Evolutionary conservation across 2,113 vertebrate genomes (phyloP).

Genomic region (Anthoscopus minutus): DNA sequence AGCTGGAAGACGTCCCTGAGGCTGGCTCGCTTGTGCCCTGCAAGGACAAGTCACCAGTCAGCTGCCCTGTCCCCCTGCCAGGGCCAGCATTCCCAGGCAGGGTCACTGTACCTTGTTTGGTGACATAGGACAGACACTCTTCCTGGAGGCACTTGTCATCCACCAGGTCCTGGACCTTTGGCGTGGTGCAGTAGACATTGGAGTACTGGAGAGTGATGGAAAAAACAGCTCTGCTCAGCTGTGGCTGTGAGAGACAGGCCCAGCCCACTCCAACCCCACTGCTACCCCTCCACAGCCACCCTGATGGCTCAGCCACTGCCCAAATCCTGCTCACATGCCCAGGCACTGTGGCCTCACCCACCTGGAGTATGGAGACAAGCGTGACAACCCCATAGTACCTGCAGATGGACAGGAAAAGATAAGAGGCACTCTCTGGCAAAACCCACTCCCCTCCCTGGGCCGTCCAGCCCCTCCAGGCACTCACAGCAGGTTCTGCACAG

Average conservation of each 20-base stretch:
- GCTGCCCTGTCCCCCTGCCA: background rate
- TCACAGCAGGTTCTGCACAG: slow-evolving; percentile 95
- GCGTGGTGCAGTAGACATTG: slow-evolving; percentile 95
- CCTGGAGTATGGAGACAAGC: slow-evolving; percentile 95
- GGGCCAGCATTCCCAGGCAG: rapidly evolving
- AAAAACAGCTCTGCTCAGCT: background rate
- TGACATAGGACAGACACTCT: slow-evolving; percentile 88
- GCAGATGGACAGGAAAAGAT: background rate
- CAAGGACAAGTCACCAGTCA: background rate
- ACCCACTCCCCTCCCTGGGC: rapidly evolving
- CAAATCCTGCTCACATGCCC: rapidly evolving
- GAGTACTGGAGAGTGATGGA: slow-evolving; percentile 79
- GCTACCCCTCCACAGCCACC: background rate
- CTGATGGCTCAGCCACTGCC: rapidly evolving
- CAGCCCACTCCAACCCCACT: rapidly evolving
- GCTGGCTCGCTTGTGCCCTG: slow-evolving; percentile 89
- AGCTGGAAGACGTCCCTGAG: slow-evolving; percentile 88
- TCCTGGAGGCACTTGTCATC: slow-evolving; percentile 93
- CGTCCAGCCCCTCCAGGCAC: background rate
- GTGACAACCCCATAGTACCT: slow-evolving; percentile 95
- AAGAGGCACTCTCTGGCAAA: background rate
- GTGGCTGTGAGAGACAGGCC: rapidly evolving
- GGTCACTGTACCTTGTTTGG: slow-evolving; percentile 82
- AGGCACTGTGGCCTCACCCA: background rate
- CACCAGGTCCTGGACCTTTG: slow-evolving; percentile 90